Evolutionary conservation across 2,113 vertebrate genomes (phyloP).

Genomic region (Nothoprocta perdicaria): DNA sequence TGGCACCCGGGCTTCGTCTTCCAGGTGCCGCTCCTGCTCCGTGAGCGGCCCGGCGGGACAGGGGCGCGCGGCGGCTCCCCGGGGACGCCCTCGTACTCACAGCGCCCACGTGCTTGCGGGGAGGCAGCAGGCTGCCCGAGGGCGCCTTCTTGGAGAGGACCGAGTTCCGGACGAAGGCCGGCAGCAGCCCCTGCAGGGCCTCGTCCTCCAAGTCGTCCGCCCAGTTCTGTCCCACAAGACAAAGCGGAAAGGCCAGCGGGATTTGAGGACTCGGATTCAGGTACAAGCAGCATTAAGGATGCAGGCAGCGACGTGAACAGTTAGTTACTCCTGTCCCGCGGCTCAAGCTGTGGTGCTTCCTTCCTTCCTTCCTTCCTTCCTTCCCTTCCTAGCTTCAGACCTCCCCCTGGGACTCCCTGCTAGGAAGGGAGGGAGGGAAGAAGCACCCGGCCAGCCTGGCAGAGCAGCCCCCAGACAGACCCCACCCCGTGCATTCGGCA

Average conservation of each 20-base stretch:
- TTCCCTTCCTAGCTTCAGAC: background rate
- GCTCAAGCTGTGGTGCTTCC: background rate
- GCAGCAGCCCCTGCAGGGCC: constrained; percentile 71
- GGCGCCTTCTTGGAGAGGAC: constrained; percentile 85
- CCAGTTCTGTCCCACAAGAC: constrained; percentile 59
- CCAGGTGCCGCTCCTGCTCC: background rate
- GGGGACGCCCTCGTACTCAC: constrained; percentile 74
- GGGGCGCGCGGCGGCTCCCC: background rate
- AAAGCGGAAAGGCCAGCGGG: constrained; percentile 16
- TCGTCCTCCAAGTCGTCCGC: constrained; percentile 77
- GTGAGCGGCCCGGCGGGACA: background rate
- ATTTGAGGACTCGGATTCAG: constrained; percentile 14
- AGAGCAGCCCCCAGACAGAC: background rate
- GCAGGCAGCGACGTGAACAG: background rate
- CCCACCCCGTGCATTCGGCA: background rate
- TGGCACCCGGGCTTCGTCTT: background rate
- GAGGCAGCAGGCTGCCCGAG: constrained; percentile 77
- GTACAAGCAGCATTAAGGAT: background rate
- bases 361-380: too few species aligned
- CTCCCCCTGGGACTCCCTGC: background rate
- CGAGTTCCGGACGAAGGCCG: constrained; percentile 88
- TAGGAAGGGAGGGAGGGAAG: too few species aligned
- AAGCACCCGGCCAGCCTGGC: background rate
- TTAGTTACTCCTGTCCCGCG: background rate
- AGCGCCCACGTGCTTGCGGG: constrained; percentile 72